Evolutionary conservation across 2,888 invertebrate genomes (phyloP), one percentile per base, ranked within the genome.

Genomic region (Parnassius glacialis): DNA sequence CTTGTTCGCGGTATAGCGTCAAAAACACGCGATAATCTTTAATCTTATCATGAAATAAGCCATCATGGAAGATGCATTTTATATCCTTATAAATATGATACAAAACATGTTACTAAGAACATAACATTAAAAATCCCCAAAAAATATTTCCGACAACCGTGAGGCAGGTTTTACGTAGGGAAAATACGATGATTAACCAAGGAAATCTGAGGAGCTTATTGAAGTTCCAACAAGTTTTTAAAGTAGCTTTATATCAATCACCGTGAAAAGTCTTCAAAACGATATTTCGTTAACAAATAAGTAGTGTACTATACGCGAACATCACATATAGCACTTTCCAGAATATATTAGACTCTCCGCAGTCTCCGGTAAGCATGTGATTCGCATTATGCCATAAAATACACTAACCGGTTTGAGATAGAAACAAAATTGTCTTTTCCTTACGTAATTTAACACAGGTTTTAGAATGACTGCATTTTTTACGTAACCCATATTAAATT

Each of bases 321-420:
- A 34, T 34, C 5, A 34, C 1, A n/a, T 48, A 11, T 2, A 44
- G 48, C 54, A 42, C 42, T 64, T 66, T 63, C 52, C 56, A 44
- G 44, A 64, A 64, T 50, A 57, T 52, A 45, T 48, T 34, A 34
- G 7, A 7, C 34, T 34, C 34, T 34, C 34, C 7, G 34, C 34
- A 34, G 34, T 7, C 34, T 7, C 34, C 5, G 34, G 50, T 62
- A 34, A 70, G 65, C 74, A 75, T 75, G 75, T 79, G 76, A 75
- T 75, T 77, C 68, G 70, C 71, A 74, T 76, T 74, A 74, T 73
- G 71, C 70, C 76, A 75, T 68, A 70, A 73, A 78, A 72, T 67
- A 70, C 67, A 55, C 61, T 57, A 74, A 83, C 81, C 78, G 76
- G 83, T 81, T 77, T 68, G 64, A 67, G 65, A 67, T 66, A 70